Evolutionary conservation across 2,888 invertebrate species (phyloP), one percentile per base, ranked within the genome.

Genomic region (Cantharis flavilabris): DNA sequence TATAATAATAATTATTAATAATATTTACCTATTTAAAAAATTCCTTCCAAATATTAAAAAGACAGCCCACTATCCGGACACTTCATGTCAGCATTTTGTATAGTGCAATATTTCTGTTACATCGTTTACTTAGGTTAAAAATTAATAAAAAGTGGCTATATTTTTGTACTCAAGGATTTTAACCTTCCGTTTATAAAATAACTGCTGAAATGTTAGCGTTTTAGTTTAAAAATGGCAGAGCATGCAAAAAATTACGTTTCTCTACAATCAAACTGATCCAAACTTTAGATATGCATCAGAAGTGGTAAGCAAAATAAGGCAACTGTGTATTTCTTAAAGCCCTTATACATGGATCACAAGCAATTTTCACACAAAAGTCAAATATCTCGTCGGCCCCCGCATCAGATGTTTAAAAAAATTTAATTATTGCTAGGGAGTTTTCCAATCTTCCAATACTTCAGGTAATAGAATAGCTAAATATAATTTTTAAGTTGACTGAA

Each of bases 11-110:
- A 74, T 77, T 72, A 75, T 75, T 67, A 75, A 70, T 20, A 77
- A 74, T 77, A 74, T 64, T 70, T 75, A 77, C 75, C 71, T 77
- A 75, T 77, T 75, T 75, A 77, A 77, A 71, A 62, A 64, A 69
- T 75, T 33, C 62, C 65, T 73, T 69, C 62, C 14, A 13, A 62
- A 26, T 23, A 26, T 28, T 69, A 69, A 75, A 33, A 72, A 64
- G 49, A 49, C 49, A 49, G 49, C n/a, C 49, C 49, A 49, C 0
- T 49, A 49, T n/a, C 49, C n/a, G 49, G n/a, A 49, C 49, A 49
- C n/a, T 49, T 49, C 10, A 7, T 49, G n/a, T 49, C 49, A n/a
- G n/a, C 49, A n/a, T n/a, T 2, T n/a, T n/a, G 49, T 49, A 49
- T 49, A n/a, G 49, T 49, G 49, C 49, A 49, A 49, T 49, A 49